Evolutionary conservation across 2,888 invertebrate species (phyloP), one percentile per base, ranked within the genome.

Genomic region (Macropis europaea): DNA sequence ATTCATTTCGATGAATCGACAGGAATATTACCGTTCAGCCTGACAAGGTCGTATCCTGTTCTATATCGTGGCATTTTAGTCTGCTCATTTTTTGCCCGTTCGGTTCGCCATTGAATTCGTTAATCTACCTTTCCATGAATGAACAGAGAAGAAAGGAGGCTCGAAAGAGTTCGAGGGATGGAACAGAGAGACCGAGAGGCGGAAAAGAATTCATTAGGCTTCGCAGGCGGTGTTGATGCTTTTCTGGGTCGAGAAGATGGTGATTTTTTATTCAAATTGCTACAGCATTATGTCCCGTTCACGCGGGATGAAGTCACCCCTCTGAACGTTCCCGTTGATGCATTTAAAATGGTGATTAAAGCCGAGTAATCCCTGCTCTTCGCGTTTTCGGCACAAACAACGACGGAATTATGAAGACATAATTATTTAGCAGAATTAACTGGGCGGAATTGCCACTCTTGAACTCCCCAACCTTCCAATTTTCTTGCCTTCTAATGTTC

Each of bases 1-100:
- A n/a, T n/a, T n/a, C n/a, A n/a, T n/a, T n/a, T n/a, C n/a, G n/a
- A 56, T 34, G 43, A 28, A 45, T 56, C 28, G 62, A 56, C 56
- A 30, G 61, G 54, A 61, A 61, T 61, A 62, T 45, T 43, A 38
- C 24, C 24, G 43, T 13, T 36, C 26, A 40, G 11, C 26, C 11
- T 15, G 17, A 3, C 22, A 62, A 62, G 62, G 43, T 56, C 22
- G 6, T 6, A 26, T 43, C 34, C 26, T 26, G 9, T 15, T 52
- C 42, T 32, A 15, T 32, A 9, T 13, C 3, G 9, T 11, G 9
- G 9, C 13, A 15, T 38, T 36, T 26, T n/a, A 11, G 2, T 9
- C 6, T 5, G 9, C 24, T 11, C 13, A 15, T 19, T 17, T 13
- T 3, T 3, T 13, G 5, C 13, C 13, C 9, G 15, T 38, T 38